A percentile compares a stretch with the other conserved stretches of the same genome.
Evolutionary conservation across 37 sponge, comb jelly and placozoan genomes (phyloP).

Genomic region (Tethya wilhelma): DNA sequence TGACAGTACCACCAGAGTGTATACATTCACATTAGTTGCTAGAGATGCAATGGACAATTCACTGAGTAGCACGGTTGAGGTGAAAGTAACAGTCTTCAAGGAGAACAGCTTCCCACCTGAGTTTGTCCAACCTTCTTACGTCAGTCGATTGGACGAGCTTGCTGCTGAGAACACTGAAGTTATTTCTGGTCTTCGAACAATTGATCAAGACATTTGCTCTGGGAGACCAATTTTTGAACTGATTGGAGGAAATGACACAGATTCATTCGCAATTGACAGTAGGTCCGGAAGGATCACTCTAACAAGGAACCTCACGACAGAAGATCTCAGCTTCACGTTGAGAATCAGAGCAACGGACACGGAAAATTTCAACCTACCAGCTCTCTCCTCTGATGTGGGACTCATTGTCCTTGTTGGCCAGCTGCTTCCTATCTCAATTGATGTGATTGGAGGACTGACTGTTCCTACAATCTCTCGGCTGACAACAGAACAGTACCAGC

Average conservation of each 20-base stretch:
- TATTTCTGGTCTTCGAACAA: constrained; percentile 38
- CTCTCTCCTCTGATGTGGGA: constrained; percentile 16
- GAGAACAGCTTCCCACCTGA: constrained; percentile 66
- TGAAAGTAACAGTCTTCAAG: constrained; percentile 55
- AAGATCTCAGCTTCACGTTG: constrained; percentile 59
- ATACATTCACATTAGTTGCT: constrained; percentile 52
- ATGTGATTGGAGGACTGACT: constrained; percentile 42
- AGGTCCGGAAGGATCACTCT: constrained; percentile 60
- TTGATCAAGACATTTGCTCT: constrained; percentile 71
- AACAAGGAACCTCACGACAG: constrained; percentile 29
- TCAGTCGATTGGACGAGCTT: constrained; percentile 38
- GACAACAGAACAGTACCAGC: constrained; percentile 43
- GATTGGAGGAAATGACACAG: constrained; percentile 38
- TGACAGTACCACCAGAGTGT: constrained; percentile 1
- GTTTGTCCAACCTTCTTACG: constrained; percentile 74
- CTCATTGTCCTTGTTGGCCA: constrained; percentile 61
- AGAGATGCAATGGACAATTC: constrained; percentile 17
- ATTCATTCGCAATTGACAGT: constrained; percentile 57
- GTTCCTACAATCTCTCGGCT: constrained; percentile 57
- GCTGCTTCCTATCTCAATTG: constrained; percentile 61
- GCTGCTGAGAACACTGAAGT: constrained; percentile 47
- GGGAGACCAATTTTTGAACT: constrained; percentile 49
- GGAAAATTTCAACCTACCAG: constrained; percentile 18
- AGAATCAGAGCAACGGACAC: constrained; percentile 63
- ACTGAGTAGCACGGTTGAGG: constrained; percentile 12